Percentiles rank a stretch among this genome's conserved stretches.
Evolutionary conservation across 2,888 invertebrate species (phyloP).

Genomic region (Acanthococcus lagerstroemiae): DNA sequence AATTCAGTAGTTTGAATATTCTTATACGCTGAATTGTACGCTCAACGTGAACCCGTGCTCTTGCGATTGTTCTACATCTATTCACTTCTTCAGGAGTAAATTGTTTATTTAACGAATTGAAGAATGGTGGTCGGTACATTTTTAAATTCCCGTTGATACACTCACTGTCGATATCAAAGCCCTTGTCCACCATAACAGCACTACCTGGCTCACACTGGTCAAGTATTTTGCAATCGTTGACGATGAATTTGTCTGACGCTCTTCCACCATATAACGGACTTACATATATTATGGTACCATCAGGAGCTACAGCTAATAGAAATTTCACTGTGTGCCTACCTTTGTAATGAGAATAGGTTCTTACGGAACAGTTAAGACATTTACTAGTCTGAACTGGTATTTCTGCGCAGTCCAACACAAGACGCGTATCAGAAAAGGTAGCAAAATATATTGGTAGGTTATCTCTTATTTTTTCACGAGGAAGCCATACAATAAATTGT

Average conservation of each 20-base stretch:
- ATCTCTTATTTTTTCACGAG: not conserved
- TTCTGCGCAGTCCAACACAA: not conserved
- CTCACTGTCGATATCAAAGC: not conserved
- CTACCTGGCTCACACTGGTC: not conserved
- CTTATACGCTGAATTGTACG: not conserved
- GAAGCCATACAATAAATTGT: not conserved
- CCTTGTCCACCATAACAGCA: conserved; percentile 4
- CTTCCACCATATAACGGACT: conserved; percentile 10
- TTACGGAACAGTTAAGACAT: not conserved
- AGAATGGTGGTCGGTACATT: conserved; percentile 1
- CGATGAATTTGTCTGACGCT: conserved; percentile 9
- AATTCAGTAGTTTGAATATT: conserved; percentile 12
- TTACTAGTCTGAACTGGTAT: not conserved
- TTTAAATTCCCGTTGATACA: not conserved
- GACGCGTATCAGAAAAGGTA: not conserved
- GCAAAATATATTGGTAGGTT: not conserved
- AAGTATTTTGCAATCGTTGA: not conserved
- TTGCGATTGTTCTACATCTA: not conserved
- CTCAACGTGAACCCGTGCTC: not conserved
- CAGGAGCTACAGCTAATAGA: conserved; percentile 1
- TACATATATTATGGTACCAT: not conserved
- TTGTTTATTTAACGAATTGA: not conserved
- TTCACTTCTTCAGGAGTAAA: not conserved
- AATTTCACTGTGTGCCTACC: conserved; percentile 4
- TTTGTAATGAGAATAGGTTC: conserved; percentile 8